Percentiles rank a stretch among this genome's conserved stretches.
These are phyloP conservation scores for Euura saliciscinereae DNA, from an alignment of 1,140 invertebrate species.

Conservation along the genomic window DNA sequence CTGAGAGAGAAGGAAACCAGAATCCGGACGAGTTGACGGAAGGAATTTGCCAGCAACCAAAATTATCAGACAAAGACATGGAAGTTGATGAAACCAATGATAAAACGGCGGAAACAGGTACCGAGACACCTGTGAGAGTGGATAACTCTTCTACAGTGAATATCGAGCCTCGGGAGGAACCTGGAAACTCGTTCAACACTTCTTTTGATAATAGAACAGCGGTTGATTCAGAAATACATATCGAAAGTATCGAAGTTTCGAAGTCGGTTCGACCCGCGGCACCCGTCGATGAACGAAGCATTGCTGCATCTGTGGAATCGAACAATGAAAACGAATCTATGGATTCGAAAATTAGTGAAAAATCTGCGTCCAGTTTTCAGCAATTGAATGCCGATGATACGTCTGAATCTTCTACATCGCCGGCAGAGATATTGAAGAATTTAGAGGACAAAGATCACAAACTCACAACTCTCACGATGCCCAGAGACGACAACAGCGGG, in stretches of 20 bases:
- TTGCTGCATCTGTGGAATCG: background rate
- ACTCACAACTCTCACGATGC: background rate
- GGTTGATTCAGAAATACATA: background rate
- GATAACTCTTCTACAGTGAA: background rate
- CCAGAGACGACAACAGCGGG: background rate
- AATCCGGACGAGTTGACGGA: no score
- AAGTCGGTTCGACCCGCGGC: background rate
- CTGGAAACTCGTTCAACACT: background rate
- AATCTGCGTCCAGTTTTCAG: background rate
- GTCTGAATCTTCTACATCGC: background rate
- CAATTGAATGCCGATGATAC: background rate
- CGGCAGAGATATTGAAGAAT: background rate
- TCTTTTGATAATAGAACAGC: background rate
- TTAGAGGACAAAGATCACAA: background rate
- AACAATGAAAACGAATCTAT: background rate
- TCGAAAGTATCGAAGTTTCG: background rate
- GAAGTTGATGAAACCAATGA: no score
- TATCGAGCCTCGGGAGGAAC: background rate
- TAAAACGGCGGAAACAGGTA: background rate
- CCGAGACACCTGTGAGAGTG: background rate
- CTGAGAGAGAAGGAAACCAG: background rate
- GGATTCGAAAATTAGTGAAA: background rate
- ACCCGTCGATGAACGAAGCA: background rate
- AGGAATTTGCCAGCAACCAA: no score
- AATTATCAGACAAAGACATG: no score